Conservation (phyloP, 1,140 invertebrate genomes). For the Neodiprion virginianus region DNA sequence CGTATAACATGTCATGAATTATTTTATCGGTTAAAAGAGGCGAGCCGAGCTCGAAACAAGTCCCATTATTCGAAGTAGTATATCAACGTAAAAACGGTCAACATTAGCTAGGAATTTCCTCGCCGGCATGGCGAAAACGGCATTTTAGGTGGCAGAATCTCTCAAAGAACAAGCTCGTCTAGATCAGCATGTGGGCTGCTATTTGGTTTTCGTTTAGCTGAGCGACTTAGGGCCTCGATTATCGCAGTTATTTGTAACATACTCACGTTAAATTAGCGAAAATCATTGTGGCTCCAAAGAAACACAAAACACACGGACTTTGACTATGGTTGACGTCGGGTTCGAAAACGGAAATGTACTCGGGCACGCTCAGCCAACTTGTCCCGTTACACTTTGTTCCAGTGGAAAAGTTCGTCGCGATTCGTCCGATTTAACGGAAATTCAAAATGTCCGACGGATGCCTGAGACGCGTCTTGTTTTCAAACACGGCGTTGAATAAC, state of each 20-base stretch:
- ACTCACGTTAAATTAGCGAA: slow-evolving; percentile 57
- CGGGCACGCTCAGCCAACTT: slow-evolving; percentile 12
- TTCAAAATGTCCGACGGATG: background rate
- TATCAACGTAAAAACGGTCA: background rate
- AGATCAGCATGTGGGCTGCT: too few species aligned
- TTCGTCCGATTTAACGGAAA: background rate
- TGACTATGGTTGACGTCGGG: slow-evolving; percentile 53
- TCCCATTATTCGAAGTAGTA: background rate
- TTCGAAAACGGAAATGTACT: slow-evolving; percentile 53
- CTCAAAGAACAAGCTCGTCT: background rate
- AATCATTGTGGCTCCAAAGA: slow-evolving; percentile 57
- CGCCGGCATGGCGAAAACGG: slow-evolving; percentile 15
- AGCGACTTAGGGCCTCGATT: too few species aligned
- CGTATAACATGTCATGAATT: background rate
- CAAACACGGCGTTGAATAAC: background rate
- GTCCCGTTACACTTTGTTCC: background rate
- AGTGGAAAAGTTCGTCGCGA: too few species aligned
- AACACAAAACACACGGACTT: slow-evolving; percentile 56
- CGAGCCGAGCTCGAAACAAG: slow-evolving; percentile 28
- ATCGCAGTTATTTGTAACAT: slow-evolving; percentile 9
- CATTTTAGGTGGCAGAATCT: background rate
- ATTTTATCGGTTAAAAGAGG: slow-evolving; percentile 18
- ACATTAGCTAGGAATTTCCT: background rate
- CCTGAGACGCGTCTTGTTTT: background rate
- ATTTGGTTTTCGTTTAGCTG: too few species aligned